A percentile compares a stretch with the other conserved stretches of the same genome.
phyloP scores from a whole-genome alignment of 1,140 invertebrate species.

The Drosophila subobscura region DNA sequence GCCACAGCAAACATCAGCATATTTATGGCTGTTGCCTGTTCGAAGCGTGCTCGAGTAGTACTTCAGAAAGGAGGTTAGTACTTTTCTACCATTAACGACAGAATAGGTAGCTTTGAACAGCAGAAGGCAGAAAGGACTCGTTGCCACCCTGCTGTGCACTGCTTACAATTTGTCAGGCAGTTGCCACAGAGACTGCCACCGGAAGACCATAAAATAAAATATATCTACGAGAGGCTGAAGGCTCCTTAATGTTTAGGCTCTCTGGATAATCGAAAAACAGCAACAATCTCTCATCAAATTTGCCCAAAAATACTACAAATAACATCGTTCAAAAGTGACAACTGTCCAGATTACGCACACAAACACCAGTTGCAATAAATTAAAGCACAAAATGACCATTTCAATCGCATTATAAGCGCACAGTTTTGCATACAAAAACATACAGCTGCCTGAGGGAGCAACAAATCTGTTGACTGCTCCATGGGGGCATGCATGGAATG shows the following conservation, averaged over 20 bases:
- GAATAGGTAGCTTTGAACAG: background rate
- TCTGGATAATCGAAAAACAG: too few relatives aligned
- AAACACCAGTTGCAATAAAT: slow-evolving; percentile 18
- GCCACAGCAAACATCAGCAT: slow-evolving; percentile 26
- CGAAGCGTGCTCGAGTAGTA: slow-evolving; percentile 31
- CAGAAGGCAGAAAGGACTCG: too few relatives aligned
- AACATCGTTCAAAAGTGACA: too few relatives aligned
- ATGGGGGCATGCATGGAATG: background rate
- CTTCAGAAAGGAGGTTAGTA: slow-evolving; percentile 8
- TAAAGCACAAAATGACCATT: slow-evolving; percentile 46
- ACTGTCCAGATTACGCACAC: slow-evolving; percentile 25
- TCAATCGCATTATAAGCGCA: slow-evolving; percentile 55
- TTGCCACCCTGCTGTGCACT: too few relatives aligned
- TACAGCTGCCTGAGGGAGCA: background rate
- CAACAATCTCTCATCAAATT: too few relatives aligned
- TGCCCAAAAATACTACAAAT: too few relatives aligned
- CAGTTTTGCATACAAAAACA: slow-evolving; percentile 1
- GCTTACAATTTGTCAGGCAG: too few relatives aligned
- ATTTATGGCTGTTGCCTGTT: slow-evolving; percentile 49
- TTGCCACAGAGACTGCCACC: too few relatives aligned
- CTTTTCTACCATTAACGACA: slow-evolving; percentile 33
- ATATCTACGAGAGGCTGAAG: too few relatives aligned
- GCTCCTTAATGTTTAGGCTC: too few relatives aligned
- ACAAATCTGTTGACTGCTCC: too few relatives aligned
- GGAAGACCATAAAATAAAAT: too few relatives aligned